phyloP scores from a whole-genome alignment of 2,888 invertebrate species.

The Lasioglossum oenotherae region DNA sequence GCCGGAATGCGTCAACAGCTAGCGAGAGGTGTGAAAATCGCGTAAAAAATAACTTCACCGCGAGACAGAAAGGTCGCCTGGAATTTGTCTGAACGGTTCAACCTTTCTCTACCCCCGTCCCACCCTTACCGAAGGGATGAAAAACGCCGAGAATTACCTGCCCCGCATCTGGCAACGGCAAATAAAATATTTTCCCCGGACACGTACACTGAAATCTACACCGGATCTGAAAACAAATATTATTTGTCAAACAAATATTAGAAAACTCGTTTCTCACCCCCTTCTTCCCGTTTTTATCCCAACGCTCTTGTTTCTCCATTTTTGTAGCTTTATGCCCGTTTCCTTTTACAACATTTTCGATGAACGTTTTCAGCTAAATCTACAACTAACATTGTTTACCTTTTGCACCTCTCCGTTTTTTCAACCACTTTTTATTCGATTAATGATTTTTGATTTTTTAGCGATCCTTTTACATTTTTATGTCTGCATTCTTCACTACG shows the following conservation, averaged over 20 bases:
- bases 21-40: not conserved
- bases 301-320: not conserved
- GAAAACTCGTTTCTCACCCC: not conserved
- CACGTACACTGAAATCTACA: not conserved
- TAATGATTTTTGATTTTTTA: not conserved
- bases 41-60: not conserved
- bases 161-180: not conserved
- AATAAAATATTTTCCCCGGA: not conserved
- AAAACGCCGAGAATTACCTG: not conserved
- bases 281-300: not conserved
- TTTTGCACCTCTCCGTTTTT: too few relatives aligned
- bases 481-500: not conserved
- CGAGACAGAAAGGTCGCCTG: not conserved
- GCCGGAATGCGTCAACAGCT: not conserved
- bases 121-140: not conserved
- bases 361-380: not conserved
- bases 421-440: not conserved
- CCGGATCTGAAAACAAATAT: not conserved
- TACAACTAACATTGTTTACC: not conserved
- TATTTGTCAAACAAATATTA: slow-evolving; percentile 2
- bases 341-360: not conserved
- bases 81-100: not conserved
- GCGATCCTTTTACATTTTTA: not conserved
- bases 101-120: not conserved
- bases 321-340: not conserved